phyloP scores from a whole-genome alignment of 2,888 invertebrate genomes.

The Azorinus chamasolen region DNA sequence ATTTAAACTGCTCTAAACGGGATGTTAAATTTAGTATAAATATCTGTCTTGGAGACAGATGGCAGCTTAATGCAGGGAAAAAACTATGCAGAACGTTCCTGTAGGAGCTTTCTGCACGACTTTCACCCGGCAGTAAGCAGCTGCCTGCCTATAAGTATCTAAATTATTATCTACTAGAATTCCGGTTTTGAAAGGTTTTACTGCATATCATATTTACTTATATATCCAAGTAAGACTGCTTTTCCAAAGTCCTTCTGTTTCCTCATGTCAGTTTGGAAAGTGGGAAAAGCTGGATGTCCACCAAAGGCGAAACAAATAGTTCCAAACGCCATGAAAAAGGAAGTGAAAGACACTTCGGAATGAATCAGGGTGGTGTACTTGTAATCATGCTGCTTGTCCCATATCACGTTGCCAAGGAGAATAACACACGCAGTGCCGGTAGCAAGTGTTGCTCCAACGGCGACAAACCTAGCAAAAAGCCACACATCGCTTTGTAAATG shows the following conservation, averaged over 20 bases:
- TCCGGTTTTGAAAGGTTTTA: too few relatives aligned
- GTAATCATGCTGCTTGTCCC: constrained; percentile 87
- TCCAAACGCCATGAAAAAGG: constrained; percentile 91
- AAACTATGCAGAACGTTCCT: too few relatives aligned
- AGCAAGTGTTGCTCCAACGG: constrained; percentile 89
- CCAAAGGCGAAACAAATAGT: constrained; percentile 91
- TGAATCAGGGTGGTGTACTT: constrained; percentile 73
- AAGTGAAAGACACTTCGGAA: constrained; percentile 86
- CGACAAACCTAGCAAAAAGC: constrained; percentile 88
- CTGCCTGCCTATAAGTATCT: too few relatives aligned
- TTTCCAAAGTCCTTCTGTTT: constrained; percentile 91
- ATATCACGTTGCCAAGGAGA: constrained; percentile 89
- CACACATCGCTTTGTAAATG: neutral
- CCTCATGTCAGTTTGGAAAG: constrained; percentile 97
- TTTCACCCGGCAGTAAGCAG: too few relatives aligned
- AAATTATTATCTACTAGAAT: too few relatives aligned
- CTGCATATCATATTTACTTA: constrained; percentile 88
- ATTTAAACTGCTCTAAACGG: too few relatives aligned
- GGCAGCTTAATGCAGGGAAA: too few relatives aligned
- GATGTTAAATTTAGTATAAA: too few relatives aligned
- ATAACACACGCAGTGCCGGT: constrained; percentile 89
- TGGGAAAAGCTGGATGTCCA: constrained; percentile 92
- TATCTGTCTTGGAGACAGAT: too few relatives aligned
- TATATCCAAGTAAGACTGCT: constrained; percentile 91
- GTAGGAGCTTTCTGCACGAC: too few relatives aligned